phyloP scores from a whole-genome alignment of 2,888 invertebrate species.

The Tinea trinotella region DNA sequence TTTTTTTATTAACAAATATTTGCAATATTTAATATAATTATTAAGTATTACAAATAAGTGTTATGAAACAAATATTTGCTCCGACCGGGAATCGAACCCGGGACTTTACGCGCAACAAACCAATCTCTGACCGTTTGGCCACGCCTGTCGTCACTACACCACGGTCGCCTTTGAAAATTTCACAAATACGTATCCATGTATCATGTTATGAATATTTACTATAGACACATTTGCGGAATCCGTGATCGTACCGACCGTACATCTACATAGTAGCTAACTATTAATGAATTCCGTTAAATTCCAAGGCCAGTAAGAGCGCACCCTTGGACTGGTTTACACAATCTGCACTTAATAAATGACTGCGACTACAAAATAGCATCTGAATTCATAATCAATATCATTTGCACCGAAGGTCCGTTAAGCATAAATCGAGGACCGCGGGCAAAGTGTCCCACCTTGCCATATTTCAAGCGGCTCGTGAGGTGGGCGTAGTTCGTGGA shows the following conservation, averaged over 20 bases:
- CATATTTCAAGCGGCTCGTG: conserved; percentile 17
- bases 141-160: too few relatives aligned
- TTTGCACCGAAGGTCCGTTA: conserved; percentile 30
- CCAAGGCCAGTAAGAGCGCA: conserved; percentile 42
- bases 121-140: too few relatives aligned
- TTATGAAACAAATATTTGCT: too few relatives aligned
- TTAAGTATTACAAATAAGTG: too few relatives aligned
- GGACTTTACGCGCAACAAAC: too few relatives aligned
- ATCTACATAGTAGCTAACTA: not conserved
- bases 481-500: conserved; percentile 19
- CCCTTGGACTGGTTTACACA: conserved; percentile 19
- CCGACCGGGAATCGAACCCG: too few relatives aligned
- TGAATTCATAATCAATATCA: conserved; percentile 43
- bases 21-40: too few relatives aligned
- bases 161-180: too few relatives aligned
- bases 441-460: conserved; percentile 6
- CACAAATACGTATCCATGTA: too few relatives aligned
- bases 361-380: conserved; percentile 30
- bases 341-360: conserved; percentile 22
- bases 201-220: too few relatives aligned
- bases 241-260: not conserved
- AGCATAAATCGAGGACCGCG: conserved; percentile 23
- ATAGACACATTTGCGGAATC: too few relatives aligned
- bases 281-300: conserved; percentile 33
- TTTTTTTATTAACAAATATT: too few relatives aligned